Conservation (phyloP, 1,140 invertebrate species). For the Listronotus oregonensis region DNA sequence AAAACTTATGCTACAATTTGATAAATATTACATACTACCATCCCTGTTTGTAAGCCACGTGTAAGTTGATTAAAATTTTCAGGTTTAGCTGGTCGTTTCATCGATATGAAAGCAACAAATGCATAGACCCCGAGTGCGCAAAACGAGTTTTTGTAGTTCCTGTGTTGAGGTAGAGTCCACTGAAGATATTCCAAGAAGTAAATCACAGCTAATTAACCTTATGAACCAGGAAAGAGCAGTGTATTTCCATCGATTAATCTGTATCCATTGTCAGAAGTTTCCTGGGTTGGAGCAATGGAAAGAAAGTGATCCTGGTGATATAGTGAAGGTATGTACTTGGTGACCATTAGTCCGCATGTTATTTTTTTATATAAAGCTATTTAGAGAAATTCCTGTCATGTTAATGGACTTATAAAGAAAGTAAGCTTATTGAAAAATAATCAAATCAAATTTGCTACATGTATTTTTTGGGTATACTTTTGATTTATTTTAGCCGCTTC, state of each 20-base stretch:
- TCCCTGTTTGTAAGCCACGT: too few relatives aligned
- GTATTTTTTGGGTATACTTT: too few relatives aligned
- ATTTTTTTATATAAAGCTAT: too few relatives aligned
- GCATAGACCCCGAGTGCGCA: constrained; percentile 24
- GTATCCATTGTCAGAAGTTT: constrained; percentile 78
- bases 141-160: constrained; percentile 70
- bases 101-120: constrained; percentile 58
- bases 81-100: constrained; percentile 64
- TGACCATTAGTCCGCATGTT: too few relatives aligned
- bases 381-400: too few relatives aligned
- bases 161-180: constrained; percentile 72
- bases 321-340: constrained; percentile 51
- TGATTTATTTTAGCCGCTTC: constrained; percentile 64
- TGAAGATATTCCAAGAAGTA: constrained; percentile 65
- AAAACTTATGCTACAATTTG: too few relatives aligned
- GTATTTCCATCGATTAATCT: constrained; percentile 70
- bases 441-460: too few relatives aligned
- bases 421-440: background rate
- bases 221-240: constrained; percentile 60
- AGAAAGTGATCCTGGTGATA: constrained; percentile 57
- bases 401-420: too few relatives aligned
- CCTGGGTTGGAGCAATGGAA: constrained; percentile 75
- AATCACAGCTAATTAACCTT: constrained; percentile 59
- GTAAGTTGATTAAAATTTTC: constrained; percentile 10
- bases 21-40: too few relatives aligned